These are phyloP conservation scores for Ephialtes manifestator DNA, from an alignment of 2,888 invertebrate species.

Conservation along the genomic window DNA sequence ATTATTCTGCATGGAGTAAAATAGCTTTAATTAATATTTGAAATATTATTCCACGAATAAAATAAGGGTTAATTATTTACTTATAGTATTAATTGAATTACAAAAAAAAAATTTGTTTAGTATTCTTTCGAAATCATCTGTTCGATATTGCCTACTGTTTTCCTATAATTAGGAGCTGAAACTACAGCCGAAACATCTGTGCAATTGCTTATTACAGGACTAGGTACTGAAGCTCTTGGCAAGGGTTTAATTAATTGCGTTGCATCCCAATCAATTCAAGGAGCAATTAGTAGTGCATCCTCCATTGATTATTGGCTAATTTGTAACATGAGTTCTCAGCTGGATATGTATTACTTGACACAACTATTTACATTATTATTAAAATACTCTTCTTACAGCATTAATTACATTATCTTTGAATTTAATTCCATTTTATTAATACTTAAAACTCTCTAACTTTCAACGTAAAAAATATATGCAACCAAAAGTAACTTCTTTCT, in stretches of 20 bases:
- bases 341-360: not conserved
- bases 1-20: no score
- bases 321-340: not conserved
- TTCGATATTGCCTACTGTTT: no score
- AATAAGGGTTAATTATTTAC: no score
- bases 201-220: not conserved
- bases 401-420: not conserved
- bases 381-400: not conserved
- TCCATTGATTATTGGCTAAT: not conserved
- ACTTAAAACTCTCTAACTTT: no score
- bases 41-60: no score
- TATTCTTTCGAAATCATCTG: no score
- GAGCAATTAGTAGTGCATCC: not conserved
- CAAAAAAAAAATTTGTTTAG: no score
- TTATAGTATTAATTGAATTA: no score
- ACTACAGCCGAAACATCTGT: not conserved
- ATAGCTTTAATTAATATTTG: no score
- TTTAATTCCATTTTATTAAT: not conserved
- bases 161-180: no score
- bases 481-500: no score
- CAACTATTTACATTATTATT: not conserved
- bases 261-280: not conserved
- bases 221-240: not conserved
- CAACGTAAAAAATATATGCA: no score
- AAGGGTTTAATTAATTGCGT: conserved; percentile 1